These are phyloP conservation scores for Samia ricini DNA, from an alignment of 1,140 invertebrate genomes.

Conservation along the genomic window DNA sequence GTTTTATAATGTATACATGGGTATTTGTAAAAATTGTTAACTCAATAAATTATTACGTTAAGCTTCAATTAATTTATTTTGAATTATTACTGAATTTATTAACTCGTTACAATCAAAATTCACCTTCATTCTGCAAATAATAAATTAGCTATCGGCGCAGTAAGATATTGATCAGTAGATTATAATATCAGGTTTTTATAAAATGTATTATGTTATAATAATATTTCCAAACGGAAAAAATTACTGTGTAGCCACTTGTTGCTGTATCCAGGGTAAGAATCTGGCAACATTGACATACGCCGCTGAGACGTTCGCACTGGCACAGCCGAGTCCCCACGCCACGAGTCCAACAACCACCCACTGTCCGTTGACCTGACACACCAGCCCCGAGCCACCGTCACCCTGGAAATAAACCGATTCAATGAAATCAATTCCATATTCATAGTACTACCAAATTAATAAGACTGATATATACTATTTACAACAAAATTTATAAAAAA, in stretches of 20 bases:
- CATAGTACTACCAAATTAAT: too few relatives aligned
- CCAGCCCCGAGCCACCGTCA: constrained; percentile 86
- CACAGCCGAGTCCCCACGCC: constrained; percentile 87
- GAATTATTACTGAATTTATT: neutral
- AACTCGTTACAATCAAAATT: neutral
- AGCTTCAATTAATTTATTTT: constrained; percentile 38
- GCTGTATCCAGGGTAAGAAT: constrained; percentile 81
- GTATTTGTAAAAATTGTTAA: constrained; percentile 72
- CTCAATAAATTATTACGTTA: constrained; percentile 70
- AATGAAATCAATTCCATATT: neutral
- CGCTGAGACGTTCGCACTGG: constrained; percentile 80
- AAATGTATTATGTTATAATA: neutral
- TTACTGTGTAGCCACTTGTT: constrained; percentile 46
- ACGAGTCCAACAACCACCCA: constrained; percentile 84
- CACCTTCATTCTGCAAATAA: too few relatives aligned
- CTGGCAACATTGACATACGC: constrained; percentile 83
- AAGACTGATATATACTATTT: too few relatives aligned
- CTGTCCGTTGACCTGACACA: constrained; percentile 80
- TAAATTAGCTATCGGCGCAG: too few relatives aligned
- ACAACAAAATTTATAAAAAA: too few relatives aligned
- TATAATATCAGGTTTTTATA: neutral
- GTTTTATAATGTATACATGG: constrained; percentile 71
- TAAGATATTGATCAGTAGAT: too few relatives aligned
- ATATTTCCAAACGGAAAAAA: neutral
- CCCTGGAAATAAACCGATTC: constrained; percentile 75